Evolutionary conservation across 2,888 invertebrate genomes (phyloP).

Genomic region (Ommatoiulus sabulosus): DNA sequence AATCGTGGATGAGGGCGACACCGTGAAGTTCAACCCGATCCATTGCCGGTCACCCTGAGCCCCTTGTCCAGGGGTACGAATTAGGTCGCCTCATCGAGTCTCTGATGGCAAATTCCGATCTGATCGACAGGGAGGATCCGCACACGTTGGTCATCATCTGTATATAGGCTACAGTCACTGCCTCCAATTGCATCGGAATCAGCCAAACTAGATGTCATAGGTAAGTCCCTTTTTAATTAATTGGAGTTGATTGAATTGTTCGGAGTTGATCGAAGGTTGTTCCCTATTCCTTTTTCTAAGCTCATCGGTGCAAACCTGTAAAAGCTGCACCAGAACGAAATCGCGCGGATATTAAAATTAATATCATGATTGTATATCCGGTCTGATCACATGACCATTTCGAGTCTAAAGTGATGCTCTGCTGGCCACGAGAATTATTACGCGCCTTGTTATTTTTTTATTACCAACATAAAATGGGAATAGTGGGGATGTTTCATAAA

Average conservation of each 20-base stretch:
- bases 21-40: slow-evolving; percentile 76
- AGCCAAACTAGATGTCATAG: slow-evolving; percentile 86
- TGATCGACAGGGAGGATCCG: slow-evolving; percentile 83
- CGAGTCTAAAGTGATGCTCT: background rate
- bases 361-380: background rate
- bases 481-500: background rate
- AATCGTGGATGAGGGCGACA: slow-evolving; percentile 85
- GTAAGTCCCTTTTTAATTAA: slow-evolving; percentile 63
- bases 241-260: too few species aligned
- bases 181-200: slow-evolving; percentile 86
- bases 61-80: slow-evolving; percentile 83
- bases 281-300: background rate
- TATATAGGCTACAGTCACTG: slow-evolving; percentile 78
- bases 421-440: background rate
- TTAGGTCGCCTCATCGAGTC: slow-evolving; percentile 73
- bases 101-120: slow-evolving; percentile 71
- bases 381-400: background rate
- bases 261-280: too few species aligned
- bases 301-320: background rate
- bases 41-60: slow-evolving; percentile 65
- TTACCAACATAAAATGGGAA: background rate
- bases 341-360: background rate
- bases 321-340: background rate
- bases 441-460: background rate
- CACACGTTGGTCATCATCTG: slow-evolving; percentile 83